Evolutionary conservation across 2,888 invertebrate genomes (phyloP).

Genomic region (Gymnocheta viridis): DNA sequence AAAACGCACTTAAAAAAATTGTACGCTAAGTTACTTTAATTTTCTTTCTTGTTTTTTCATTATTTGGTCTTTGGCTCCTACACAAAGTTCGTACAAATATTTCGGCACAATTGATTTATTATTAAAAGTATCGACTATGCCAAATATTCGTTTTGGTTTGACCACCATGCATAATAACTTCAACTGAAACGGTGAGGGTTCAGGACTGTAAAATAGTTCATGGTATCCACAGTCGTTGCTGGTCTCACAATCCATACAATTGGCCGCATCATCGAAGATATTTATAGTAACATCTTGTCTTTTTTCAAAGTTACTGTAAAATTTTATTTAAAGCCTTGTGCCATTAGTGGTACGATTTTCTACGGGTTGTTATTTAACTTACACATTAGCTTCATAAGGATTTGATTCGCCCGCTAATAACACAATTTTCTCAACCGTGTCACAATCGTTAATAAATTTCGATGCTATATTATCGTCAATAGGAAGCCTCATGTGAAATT

Average conservation of each 20-base stretch:
- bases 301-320: constrained; percentile 14
- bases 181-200: constrained; percentile 69
- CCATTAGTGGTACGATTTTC: not conserved
- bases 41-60: constrained; percentile 24
- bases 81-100: constrained; percentile 64
- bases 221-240: constrained; percentile 39
- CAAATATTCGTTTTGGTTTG: constrained; percentile 67
- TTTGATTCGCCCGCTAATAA: not conserved
- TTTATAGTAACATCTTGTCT: constrained; percentile 25
- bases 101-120: constrained; percentile 63
- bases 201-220: constrained; percentile 66
- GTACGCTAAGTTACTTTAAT: constrained; percentile 24
- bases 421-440: constrained; percentile 20
- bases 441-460: constrained; percentile 1
- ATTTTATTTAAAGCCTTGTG: not conserved
- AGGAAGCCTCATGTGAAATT: not conserved
- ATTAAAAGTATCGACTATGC: constrained; percentile 63
- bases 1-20: not conserved
- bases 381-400: constrained; percentile 10
- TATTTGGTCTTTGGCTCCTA: constrained; percentile 42
- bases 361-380: not conserved
- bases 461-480: not conserved
- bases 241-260: not conserved
- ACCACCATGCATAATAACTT: constrained; percentile 64
- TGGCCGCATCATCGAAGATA: constrained; percentile 4